Conservation (phyloP, 1,140 invertebrate genomes). For the Eupeodes corollae region DNA sequence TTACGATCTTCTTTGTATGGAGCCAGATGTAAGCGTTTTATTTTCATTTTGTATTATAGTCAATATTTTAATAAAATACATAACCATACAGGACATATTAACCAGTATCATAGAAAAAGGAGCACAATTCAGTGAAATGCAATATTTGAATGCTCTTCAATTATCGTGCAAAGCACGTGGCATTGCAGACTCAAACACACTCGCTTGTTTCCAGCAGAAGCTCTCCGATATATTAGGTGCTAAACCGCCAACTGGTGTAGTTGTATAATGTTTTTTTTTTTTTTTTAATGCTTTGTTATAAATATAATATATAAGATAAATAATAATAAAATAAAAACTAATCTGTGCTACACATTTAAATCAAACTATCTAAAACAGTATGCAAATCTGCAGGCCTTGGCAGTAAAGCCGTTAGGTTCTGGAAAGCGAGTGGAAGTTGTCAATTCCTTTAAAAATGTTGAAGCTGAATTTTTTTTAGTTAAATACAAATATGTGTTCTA, state of each 20-base stretch:
- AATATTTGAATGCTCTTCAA: slow-evolving; percentile 76
- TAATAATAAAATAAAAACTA: no score
- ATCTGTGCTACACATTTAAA: no score
- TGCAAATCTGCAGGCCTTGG: no score
- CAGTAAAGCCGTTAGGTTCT: no score
- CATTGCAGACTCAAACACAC: slow-evolving; percentile 35
- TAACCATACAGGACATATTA: slow-evolving; percentile 63
- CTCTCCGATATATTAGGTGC: slow-evolving; percentile 43
- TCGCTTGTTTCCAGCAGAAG: slow-evolving; percentile 41
- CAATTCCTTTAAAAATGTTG: no score
- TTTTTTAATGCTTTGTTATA: no score
- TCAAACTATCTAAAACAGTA: no score
- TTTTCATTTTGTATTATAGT: neutral
- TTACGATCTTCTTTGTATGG: slow-evolving; percentile 75
- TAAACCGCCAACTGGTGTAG: slow-evolving; percentile 31
- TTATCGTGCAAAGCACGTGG: slow-evolving; percentile 44
- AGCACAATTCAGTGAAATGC: slow-evolving; percentile 69
- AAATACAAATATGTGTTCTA: no score
- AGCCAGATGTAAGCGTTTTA: slow-evolving; percentile 61
- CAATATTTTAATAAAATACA: neutral
- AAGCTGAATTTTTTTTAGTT: no score
- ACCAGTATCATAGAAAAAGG: slow-evolving; percentile 68
- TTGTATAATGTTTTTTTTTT: slow-evolving; percentile 19
- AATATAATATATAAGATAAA: no score
- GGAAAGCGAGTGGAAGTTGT: no score